Conservation (phyloP, 1,140 invertebrate species). For the Zaprionus capensis region DNA sequence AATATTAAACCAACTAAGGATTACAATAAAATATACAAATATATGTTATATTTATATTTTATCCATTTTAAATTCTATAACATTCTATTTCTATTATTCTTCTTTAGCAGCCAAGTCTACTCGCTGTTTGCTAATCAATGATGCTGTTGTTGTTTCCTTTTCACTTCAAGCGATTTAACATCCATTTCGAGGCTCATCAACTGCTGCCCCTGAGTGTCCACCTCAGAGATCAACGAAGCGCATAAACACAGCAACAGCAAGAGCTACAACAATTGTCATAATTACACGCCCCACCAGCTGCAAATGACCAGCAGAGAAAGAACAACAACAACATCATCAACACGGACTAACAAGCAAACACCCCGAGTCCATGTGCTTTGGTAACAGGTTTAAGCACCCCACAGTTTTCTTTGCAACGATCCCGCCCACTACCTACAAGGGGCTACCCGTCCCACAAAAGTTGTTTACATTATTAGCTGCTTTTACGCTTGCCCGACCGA, state of each 20-base stretch:
- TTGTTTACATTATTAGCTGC: conserved; percentile 79
- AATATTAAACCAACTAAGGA: too few species aligned
- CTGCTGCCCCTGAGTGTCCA: conserved; percentile 24
- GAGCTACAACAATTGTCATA: conserved; percentile 69
- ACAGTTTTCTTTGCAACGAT: conserved; percentile 1
- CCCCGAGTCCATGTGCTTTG: background rate
- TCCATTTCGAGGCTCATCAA: conserved; percentile 18
- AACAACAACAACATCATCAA: conserved; percentile 32
- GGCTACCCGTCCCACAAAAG: conserved; percentile 21
- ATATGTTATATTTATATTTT: too few species aligned
- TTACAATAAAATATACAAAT: too few species aligned
- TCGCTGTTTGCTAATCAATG: background rate
- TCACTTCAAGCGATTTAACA: background rate
- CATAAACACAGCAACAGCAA: conserved; percentile 36
- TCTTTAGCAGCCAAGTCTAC: background rate
- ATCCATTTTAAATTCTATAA: background rate
- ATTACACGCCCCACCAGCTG: conserved; percentile 69
- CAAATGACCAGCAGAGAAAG: conserved; percentile 57
- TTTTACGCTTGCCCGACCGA: conserved; percentile 57
- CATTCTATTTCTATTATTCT: background rate
- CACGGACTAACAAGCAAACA: conserved; percentile 30
- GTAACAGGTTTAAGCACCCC: conserved; percentile 11
- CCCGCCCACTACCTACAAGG: background rate
- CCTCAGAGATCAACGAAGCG: conserved; percentile 63
- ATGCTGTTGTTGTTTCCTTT: background rate